Evolutionary conservation across 2,113 vertebrate species (phyloP).

Genomic region (Sula dactylatra): DNA sequence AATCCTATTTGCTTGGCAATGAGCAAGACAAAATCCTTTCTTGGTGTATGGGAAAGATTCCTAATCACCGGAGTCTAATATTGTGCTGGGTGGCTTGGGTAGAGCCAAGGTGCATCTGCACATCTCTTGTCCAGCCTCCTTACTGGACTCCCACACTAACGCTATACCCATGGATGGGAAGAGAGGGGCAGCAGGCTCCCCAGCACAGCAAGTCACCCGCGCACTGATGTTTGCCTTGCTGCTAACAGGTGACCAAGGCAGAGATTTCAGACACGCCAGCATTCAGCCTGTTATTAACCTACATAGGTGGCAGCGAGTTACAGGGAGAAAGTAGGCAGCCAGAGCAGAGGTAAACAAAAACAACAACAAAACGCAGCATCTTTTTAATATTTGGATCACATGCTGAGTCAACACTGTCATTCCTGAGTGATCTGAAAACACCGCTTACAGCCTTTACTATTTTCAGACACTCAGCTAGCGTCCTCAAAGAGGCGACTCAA

Average conservation of each 20-base stretch:
- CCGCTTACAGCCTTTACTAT: not conserved
- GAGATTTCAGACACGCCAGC: not conserved
- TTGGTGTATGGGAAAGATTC: not conserved
- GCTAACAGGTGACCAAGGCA: not conserved
- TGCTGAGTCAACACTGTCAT: rapidly evolving
- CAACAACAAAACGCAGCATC: not conserved
- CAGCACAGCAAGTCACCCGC: too few species aligned
- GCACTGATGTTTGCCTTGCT: rapidly evolving
- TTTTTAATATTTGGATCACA: not conserved
- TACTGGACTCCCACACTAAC: not conserved
- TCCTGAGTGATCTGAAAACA: not conserved
- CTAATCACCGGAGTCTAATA: not conserved
- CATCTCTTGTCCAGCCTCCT: not conserved
- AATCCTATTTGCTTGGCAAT: not conserved
- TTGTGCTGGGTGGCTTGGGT: not conserved
- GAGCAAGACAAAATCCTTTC: not conserved
- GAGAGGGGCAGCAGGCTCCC: not conserved
- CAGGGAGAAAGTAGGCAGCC: not conserved
- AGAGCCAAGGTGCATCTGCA: not conserved
- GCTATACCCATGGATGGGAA: rapidly evolving
- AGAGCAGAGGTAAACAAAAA: not conserved
- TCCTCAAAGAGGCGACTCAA: not conserved
- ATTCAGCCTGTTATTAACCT: not conserved
- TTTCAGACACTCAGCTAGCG: not conserved
- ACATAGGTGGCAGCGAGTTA: not conserved